Evolutionary conservation across 2,113 vertebrate genomes (phyloP), one percentile per base, ranked within the genome.

Genomic region (Petromus typicus): DNA sequence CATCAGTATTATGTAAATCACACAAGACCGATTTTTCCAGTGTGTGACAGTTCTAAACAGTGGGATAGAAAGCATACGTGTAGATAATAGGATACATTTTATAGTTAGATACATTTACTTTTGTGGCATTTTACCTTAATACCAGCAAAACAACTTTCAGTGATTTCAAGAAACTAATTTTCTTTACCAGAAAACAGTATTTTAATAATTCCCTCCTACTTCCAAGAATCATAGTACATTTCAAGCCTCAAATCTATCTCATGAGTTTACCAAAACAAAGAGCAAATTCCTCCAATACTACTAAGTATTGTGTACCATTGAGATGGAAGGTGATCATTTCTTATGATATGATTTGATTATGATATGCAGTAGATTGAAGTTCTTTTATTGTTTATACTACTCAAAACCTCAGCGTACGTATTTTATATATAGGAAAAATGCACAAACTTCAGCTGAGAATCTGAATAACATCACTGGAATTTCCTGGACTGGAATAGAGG

Each of bases 1-100:
- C 12, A 59, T 27, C 10, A 56, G 37, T 86, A 94, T 96, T 40
- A 25, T 67, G 3, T 94, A 75, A 89, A 59, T 91, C 84, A 73
- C 34, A 73, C 57, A 37, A 86, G 0, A 54, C 2, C 95, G 79
- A 51, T 64, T 96, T 98, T 97, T 88, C 61, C 56, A 96, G 75
- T 34, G 12, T 80, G 92, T 89, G 43, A 54, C 30, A 69, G 30
- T 78, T 89, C 64, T 23, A 81, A 2, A n/a, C 10, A 17, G 9
- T 45, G 14, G 30, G 16, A 66, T 61, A 84, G 69, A 82, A 93
- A 61, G 20, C 27, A 27, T 75, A 89, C 73, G 12, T 51, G 23
- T 89, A 16, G 80, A 75, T 57, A 89, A 69, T 61, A 64, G 76
- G 17, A 51, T 45, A 63, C 3, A 20, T 43, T 91, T 34, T 71